Evolutionary conservation across 2,888 invertebrate genomes (phyloP).

Genomic region (Clivina fossor): DNA sequence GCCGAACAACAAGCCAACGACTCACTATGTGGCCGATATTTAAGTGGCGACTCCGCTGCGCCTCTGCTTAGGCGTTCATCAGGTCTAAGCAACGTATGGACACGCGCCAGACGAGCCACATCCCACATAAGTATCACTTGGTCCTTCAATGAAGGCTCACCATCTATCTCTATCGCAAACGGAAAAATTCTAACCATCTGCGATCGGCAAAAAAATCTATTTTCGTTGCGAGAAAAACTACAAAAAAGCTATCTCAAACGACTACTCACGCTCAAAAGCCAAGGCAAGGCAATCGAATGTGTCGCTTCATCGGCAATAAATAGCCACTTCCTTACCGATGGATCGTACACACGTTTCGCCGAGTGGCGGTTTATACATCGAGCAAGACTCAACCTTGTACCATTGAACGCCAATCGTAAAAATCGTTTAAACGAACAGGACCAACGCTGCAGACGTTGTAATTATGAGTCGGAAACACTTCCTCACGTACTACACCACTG

Average conservation of each 20-base stretch:
- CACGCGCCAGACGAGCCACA: slow-evolving; percentile 10
- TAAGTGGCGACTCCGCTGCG: neutral
- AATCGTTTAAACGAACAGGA: too few relatives aligned
- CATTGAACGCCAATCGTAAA: slow-evolving; percentile 24
- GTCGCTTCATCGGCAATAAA: slow-evolving; percentile 16
- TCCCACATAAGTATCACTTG: neutral
- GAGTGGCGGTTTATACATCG: slow-evolving; percentile 43
- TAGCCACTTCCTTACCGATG: slow-evolving; percentile 35
- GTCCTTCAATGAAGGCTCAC: slow-evolving; percentile 2
- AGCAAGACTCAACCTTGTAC: slow-evolving; percentile 32
- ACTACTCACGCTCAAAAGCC: slow-evolving; percentile 20
- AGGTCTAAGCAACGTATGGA: slow-evolving; percentile 36
- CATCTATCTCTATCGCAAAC: too few relatives aligned
- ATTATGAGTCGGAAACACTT: slow-evolving; percentile 43
- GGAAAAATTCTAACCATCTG: too few relatives aligned
- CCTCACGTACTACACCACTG: slow-evolving; percentile 49
- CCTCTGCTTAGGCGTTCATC: slow-evolving; percentile 23
- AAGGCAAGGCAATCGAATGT: slow-evolving; percentile 34
- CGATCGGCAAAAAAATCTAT: too few relatives aligned
- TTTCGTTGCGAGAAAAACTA: too few relatives aligned
- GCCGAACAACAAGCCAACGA: neutral
- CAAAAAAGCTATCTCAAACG: slow-evolving; percentile 1
- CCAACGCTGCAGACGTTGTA: slow-evolving; percentile 43
- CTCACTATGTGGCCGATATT: slow-evolving; percentile 1
- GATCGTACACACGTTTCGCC: slow-evolving; percentile 37